Evolutionary conservation across 2,797 vertebrate genomes (phyloP).

Genomic region (Nannoperca obscura): DNA sequence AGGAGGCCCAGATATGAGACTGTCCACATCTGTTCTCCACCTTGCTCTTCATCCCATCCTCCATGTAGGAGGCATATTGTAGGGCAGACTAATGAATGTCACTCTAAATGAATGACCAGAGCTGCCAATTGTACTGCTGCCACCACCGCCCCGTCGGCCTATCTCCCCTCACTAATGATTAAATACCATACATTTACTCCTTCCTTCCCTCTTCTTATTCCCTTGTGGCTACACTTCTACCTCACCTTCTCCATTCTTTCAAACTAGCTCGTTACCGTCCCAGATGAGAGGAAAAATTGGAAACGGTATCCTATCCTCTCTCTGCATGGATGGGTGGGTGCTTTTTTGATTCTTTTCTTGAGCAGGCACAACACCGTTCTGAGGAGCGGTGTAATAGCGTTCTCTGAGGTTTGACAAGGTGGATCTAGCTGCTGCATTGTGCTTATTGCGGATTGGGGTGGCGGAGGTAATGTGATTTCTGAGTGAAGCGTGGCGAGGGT

Average conservation of each 20-base stretch:
- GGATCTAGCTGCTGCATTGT: constrained; percentile 55
- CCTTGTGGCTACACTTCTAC: constrained; percentile 32
- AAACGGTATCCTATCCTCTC: constrained; percentile 34
- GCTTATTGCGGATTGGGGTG: constrained; percentile 53
- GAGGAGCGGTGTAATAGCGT: constrained; percentile 46
- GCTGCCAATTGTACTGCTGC: constrained; percentile 55
- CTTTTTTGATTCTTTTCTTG: constrained; percentile 62
- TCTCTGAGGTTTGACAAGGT: constrained; percentile 66
- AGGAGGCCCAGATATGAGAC: constrained; percentile 43
- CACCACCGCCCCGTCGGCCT: constrained; percentile 22
- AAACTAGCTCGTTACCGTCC: constrained; percentile 64
- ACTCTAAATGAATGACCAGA: constrained; percentile 67
- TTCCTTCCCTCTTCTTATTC: constrained; percentile 21
- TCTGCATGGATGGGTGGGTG: constrained; percentile 49
- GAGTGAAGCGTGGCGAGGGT: constrained; percentile 56
- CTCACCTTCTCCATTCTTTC: constrained; percentile 42
- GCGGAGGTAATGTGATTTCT: constrained; percentile 68
- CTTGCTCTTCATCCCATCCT: constrained; percentile 55
- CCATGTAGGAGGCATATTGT: constrained; percentile 64
- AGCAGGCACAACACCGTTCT: constrained; percentile 28
- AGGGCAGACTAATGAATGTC: constrained; percentile 73
- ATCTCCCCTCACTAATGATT: constrained; percentile 67
- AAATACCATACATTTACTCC: constrained; percentile 54
- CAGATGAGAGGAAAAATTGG: constrained; percentile 61
- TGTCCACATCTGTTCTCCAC: constrained; percentile 49